phyloP scores from a whole-genome alignment of 2,888 invertebrate genomes.

The Acheta domesticus region DNA sequence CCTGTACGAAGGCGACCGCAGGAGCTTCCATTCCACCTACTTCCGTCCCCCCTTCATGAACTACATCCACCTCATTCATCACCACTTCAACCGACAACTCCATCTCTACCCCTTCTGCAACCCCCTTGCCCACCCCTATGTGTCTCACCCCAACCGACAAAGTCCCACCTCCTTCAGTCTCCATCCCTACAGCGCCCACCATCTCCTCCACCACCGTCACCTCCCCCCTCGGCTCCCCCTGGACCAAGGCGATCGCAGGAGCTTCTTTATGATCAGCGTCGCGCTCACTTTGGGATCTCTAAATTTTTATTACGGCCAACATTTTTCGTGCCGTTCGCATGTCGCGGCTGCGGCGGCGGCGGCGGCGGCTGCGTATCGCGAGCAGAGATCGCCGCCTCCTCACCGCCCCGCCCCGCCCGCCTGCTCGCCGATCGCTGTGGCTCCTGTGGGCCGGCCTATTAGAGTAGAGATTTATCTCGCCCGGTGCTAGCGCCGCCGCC shows the following conservation, averaged over 20 bases:
- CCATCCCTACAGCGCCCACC: neutral
- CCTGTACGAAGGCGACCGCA: too few species aligned
- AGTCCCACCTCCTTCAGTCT: neutral
- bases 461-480: neutral
- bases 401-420: neutral
- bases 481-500: neutral
- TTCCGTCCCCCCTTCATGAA: too few species aligned
- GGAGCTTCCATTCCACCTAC: too few species aligned
- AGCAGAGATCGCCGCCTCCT: neutral
- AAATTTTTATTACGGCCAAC: constrained; percentile 18
- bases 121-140: too few species aligned
- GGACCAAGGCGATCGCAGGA: neutral
- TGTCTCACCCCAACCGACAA: too few species aligned
- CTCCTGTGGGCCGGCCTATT: constrained; percentile 7
- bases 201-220: neutral
- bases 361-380: neutral
- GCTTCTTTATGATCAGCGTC: constrained; percentile 1
- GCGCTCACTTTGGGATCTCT: neutral
- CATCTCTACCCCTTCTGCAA: too few species aligned
- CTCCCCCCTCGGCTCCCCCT: neutral
- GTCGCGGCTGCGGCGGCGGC: neutral
- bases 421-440: neutral
- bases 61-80: too few species aligned
- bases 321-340: constrained; percentile 10
- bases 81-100: too few species aligned